Conservation (phyloP, 2,888 invertebrate species). For the Himalopsyche tibetana region DNA sequence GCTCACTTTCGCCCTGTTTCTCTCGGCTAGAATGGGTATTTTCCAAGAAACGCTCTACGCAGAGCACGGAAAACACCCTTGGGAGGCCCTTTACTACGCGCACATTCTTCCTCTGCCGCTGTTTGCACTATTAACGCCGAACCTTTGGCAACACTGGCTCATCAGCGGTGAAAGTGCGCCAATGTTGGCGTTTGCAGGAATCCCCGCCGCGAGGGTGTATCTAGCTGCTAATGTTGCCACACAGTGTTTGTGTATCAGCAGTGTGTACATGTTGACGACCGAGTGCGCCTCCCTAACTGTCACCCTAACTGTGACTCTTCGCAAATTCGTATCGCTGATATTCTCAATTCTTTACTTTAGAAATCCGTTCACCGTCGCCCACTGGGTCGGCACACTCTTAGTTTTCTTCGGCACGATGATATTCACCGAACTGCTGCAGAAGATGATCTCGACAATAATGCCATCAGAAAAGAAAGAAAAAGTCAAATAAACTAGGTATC, state of each 20-base stretch:
- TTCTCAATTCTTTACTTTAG: slow-evolving; percentile 96
- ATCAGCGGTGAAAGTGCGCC: slow-evolving; percentile 83
- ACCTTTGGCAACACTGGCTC: slow-evolving; percentile 86
- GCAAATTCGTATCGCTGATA: slow-evolving; percentile 96
- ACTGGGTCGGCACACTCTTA: slow-evolving; percentile 92
- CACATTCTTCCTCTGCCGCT: slow-evolving; percentile 94
- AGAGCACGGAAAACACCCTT: slow-evolving; percentile 93
- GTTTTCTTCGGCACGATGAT: slow-evolving; percentile 96
- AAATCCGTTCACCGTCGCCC: slow-evolving; percentile 93
- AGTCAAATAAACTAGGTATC: slow-evolving; percentile 68
- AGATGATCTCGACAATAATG: slow-evolving; percentile 71
- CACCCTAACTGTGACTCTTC: slow-evolving; percentile 94
- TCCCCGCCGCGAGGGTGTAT: slow-evolving; percentile 88
- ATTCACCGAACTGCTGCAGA: slow-evolving; percentile 88
- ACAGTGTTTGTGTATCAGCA: slow-evolving; percentile 95
- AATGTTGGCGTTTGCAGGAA: slow-evolving; percentile 76
- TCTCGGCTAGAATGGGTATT: slow-evolving; percentile 96
- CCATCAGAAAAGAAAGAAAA: slow-evolving; percentile 69
- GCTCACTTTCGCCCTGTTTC: slow-evolving; percentile 90
- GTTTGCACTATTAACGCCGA: slow-evolving; percentile 87
- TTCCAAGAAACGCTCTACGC: slow-evolving; percentile 93
- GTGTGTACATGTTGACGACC: slow-evolving; percentile 95
- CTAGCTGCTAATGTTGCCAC: slow-evolving; percentile 89
- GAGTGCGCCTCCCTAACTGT: slow-evolving; percentile 96
- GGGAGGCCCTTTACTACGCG: slow-evolving; percentile 91